Conservation (phyloP, 1,140 invertebrate species). For the Lordiphosa mommai region DNA sequence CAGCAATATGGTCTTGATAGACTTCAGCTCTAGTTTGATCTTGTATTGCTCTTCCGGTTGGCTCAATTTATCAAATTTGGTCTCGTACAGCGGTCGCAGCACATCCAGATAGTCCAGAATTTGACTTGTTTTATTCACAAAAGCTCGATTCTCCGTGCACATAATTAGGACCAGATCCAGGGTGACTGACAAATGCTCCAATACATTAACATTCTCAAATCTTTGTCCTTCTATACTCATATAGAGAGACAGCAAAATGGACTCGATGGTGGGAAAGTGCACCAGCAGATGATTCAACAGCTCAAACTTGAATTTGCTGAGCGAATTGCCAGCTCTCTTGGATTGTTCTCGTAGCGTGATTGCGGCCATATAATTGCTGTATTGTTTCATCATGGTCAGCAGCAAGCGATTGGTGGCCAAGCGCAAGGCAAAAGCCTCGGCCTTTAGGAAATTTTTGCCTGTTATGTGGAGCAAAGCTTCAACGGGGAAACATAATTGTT, state of each 20-base stretch:
- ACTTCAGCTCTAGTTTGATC: slow-evolving; percentile 83
- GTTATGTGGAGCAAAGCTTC: slow-evolving; percentile 60
- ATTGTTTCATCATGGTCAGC: slow-evolving; percentile 71
- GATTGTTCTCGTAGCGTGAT: slow-evolving; percentile 50
- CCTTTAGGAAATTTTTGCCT: slow-evolving; percentile 23
- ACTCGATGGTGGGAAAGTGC: slow-evolving; percentile 65
- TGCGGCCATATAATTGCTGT: slow-evolving; percentile 63
- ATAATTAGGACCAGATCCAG: slow-evolving; percentile 68
- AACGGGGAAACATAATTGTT: slow-evolving; percentile 63
- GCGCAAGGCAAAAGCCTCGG: slow-evolving; percentile 19
- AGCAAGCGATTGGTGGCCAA: slow-evolving; percentile 46
- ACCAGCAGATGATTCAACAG: slow-evolving; percentile 72
- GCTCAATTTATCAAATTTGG: slow-evolving; percentile 28
- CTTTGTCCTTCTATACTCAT: slow-evolving; percentile 36
- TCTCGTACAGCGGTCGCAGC: slow-evolving; percentile 60
- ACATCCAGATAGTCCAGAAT: slow-evolving; percentile 73
- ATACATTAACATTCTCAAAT: slow-evolving; percentile 25
- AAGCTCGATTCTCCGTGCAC: slow-evolving; percentile 69
- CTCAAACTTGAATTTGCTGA: slow-evolving; percentile 73
- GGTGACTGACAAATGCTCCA: slow-evolving; percentile 62
- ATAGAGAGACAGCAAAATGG: slow-evolving; percentile 57
- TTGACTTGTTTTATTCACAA: slow-evolving; percentile 68
- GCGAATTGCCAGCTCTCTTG: slow-evolving; percentile 57
- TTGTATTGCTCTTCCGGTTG: slow-evolving; percentile 14
- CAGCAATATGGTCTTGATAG: slow-evolving; percentile 83